Conservation (phyloP, 2,888 invertebrate genomes). For the Adelphocoris suturalis region DNA sequence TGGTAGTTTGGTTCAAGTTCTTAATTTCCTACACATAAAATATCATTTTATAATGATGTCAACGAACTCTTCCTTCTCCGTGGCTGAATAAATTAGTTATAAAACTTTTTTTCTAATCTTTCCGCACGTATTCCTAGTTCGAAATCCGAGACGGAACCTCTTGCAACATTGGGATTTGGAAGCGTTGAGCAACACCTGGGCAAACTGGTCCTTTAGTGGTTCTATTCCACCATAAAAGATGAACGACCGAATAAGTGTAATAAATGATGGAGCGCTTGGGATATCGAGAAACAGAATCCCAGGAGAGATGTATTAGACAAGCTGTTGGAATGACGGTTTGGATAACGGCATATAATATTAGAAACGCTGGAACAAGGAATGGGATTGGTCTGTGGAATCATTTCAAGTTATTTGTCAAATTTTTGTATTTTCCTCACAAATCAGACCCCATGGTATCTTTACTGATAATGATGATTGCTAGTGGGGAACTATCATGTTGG, state of each 20-base stretch:
- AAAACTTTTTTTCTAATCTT: not conserved
- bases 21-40: too few species aligned
- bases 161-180: constrained; percentile 37
- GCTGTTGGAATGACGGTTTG: not conserved
- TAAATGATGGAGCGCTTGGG: not conserved
- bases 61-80: too few species aligned
- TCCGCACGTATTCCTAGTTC: constrained; percentile 23
- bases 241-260: not conserved
- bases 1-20: too few species aligned
- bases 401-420: too few species aligned
- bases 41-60: too few species aligned
- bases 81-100: not conserved
- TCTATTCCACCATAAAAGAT: not conserved
- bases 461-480: too few species aligned
- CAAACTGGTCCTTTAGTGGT: constrained; percentile 29
- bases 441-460: too few species aligned
- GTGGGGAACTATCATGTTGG: too few species aligned
- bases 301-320: not conserved
- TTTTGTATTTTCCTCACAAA: too few species aligned
- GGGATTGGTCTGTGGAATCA: too few species aligned
- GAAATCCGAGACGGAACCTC: constrained; percentile 2
- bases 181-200: constrained; percentile 30
- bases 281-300: not conserved
- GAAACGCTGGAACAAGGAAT: too few species aligned
- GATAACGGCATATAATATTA: too few species aligned